Percentiles rank a stretch among this genome's conserved stretches.
These are phyloP conservation scores for Lophochroa leadbeateri DNA, from an alignment of 2,113 vertebrate genomes.

Conservation along the genomic window DNA sequence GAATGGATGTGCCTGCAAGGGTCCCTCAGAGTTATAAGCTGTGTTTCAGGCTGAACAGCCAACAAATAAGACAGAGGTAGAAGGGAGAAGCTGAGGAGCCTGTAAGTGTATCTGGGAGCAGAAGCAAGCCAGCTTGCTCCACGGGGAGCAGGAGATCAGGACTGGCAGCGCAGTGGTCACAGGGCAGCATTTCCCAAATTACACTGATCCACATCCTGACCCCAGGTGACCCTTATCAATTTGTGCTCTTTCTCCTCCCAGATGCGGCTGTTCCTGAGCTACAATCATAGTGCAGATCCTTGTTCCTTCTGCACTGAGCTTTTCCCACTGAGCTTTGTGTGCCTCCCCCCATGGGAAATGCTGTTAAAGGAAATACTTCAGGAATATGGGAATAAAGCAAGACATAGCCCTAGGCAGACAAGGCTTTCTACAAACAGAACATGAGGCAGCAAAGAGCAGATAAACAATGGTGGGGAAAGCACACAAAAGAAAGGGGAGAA, in stretches of 20 bases:
- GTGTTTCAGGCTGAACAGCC: not conserved
- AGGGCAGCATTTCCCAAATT: not conserved
- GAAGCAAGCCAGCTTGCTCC: not conserved
- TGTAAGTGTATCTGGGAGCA: not conserved
- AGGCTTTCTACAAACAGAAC: not conserved
- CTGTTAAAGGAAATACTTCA: not conserved
- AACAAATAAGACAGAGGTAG: not conserved
- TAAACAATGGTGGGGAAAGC: not conserved
- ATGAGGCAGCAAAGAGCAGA: not conserved
- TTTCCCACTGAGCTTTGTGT: not conserved
- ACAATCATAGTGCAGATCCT: not conserved
- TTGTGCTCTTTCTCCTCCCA: not conserved
- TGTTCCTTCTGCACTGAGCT: not conserved
- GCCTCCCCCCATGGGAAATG: not conserved
- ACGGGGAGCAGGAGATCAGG: not conserved
- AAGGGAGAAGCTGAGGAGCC: not conserved
- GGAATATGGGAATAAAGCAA: not conserved
- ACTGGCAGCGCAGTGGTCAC: not conserved
- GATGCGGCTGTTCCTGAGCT: not conserved
- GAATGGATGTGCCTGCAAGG: not conserved
- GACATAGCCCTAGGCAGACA: not conserved
- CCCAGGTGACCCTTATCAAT: not conserved
- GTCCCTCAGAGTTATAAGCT: not conserved
- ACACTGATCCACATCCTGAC: slow-evolving; percentile 18
- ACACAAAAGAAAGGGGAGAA: not conserved